phyloP scores from a whole-genome alignment of 2,113 vertebrate species.

The Gulo gulo region DNA sequence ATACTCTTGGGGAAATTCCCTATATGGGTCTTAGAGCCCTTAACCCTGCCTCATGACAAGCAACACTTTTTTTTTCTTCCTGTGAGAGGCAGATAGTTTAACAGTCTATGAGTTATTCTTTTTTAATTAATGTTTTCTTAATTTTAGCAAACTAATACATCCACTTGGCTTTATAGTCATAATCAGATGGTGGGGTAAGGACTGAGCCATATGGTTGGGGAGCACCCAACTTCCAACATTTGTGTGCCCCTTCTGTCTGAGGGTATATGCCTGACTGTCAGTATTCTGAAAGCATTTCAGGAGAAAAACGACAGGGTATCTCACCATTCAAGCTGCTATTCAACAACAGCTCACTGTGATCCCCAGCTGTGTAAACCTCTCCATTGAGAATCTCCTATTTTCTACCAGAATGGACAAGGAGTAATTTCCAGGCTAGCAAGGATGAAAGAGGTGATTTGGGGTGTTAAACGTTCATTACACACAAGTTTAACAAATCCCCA shows the following conservation, averaged over 20 bases:
- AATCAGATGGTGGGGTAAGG: background rate
- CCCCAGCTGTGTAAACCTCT: background rate
- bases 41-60: background rate
- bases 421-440: background rate
- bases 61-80: background rate
- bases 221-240: background rate
- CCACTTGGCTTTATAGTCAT: background rate
- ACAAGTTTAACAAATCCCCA: background rate
- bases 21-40: background rate
- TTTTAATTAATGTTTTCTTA: slow-evolving; percentile 35
- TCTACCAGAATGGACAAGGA: background rate
- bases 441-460: background rate
- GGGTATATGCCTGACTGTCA: background rate
- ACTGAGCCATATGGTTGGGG: background rate
- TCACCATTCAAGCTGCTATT: background rate
- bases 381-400: background rate
- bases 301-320: background rate
- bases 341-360: background rate
- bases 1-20: background rate
- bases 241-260: background rate
- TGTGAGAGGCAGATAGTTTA: slow-evolving; percentile 37
- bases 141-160: slow-evolving; percentile 45
- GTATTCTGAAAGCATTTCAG: background rate
- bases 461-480: background rate
- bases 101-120: slow-evolving; percentile 28